Evolutionary conservation across 1,140 invertebrate species (phyloP).

Genomic region (Heliconius eleuchia): DNA sequence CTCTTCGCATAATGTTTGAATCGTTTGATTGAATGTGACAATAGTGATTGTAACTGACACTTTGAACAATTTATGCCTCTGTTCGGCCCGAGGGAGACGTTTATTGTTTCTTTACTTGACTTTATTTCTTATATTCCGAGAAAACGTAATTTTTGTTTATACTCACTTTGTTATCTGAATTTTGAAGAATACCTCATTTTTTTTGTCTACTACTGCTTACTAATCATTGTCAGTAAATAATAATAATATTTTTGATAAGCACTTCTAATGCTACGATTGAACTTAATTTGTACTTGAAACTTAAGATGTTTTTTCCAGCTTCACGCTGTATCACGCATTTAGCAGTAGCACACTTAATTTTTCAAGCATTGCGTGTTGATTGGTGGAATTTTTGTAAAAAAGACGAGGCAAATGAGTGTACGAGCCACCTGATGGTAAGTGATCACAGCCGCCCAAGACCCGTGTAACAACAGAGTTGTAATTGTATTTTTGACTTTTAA

Average conservation of each 20-base stretch:
- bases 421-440: too few relatives aligned
- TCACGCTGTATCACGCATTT: too few relatives aligned
- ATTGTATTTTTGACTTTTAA: too few relatives aligned
- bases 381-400: too few relatives aligned
- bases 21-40: constrained; percentile 76
- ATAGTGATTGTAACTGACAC: constrained; percentile 62
- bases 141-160: neutral
- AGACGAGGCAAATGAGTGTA: too few relatives aligned
- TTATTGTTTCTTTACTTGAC: constrained; percentile 42
- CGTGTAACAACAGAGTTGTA: too few relatives aligned
- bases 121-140: constrained; percentile 27
- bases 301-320: too few relatives aligned
- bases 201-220: neutral
- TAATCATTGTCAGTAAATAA: neutral
- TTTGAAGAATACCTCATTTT: neutral
- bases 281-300: too few relatives aligned
- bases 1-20: constrained; percentile 56
- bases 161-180: constrained; percentile 10
- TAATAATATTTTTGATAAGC: neutral
- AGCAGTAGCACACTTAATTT: too few relatives aligned
- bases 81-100: constrained; percentile 42
- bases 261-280: too few relatives aligned
- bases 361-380: too few relatives aligned
- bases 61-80: constrained; percentile 40
- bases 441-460: too few relatives aligned